Percentiles rank a stretch among this genome's conserved stretches.
These are phyloP conservation scores for Euura saliciscinereae DNA, from an alignment of 1,140 invertebrate genomes.

Conservation along the genomic window DNA sequence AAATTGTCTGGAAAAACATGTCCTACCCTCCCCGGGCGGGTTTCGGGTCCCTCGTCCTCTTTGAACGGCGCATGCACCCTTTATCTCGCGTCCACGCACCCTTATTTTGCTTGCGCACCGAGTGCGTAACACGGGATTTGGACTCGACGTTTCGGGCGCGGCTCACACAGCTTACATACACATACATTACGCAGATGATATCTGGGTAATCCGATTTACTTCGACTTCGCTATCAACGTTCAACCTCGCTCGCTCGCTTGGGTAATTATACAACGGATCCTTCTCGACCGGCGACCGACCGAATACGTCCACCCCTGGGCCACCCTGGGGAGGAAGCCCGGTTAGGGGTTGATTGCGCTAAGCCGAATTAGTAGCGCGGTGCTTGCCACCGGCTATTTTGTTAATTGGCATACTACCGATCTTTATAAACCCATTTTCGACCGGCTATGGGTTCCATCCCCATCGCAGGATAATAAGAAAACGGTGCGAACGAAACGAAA, in stretches of 20 bases:
- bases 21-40: constrained; percentile 43
- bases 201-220: constrained; percentile 60
- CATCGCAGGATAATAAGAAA: background rate
- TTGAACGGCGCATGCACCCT: constrained; percentile 47
- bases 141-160: background rate
- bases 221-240: constrained; percentile 59
- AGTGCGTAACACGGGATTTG: constrained; percentile 20
- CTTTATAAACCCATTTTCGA: constrained; percentile 1
- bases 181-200: constrained; percentile 61
- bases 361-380: constrained; percentile 28
- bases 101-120: constrained; percentile 44
- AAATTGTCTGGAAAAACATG: constrained; percentile 67
- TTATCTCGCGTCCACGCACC: constrained; percentile 56
- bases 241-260: constrained; percentile 37
- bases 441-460: background rate
- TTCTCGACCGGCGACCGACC: constrained; percentile 16
- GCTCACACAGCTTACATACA: constrained; percentile 33
- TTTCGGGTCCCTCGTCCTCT: constrained; percentile 13
- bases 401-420: constrained; percentile 12
- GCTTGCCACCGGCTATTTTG: constrained; percentile 10
- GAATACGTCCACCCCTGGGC: constrained; percentile 26
- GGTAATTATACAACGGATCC: constrained; percentile 50
- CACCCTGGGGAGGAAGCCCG: constrained; percentile 35
- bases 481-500: too few species aligned
- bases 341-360: constrained; percentile 41